Evolutionary conservation across 1,140 invertebrate genomes (phyloP).

Genomic region (Polypedilum vanderplanki): DNA sequence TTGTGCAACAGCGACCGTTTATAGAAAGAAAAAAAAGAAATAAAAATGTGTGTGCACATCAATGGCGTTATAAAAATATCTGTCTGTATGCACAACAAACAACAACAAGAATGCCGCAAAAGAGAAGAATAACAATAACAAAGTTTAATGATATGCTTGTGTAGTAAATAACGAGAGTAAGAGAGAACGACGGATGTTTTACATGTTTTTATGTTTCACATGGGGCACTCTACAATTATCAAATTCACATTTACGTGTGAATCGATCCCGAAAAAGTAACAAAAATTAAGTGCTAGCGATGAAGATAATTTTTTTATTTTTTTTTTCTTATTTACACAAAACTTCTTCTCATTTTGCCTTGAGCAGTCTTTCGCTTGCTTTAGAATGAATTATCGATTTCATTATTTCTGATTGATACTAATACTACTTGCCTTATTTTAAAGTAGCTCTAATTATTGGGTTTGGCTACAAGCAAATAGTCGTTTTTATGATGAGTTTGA

Average conservation of each 20-base stretch:
- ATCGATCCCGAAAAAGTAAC: background rate
- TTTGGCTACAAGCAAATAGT: too few relatives aligned
- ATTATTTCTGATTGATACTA: too few relatives aligned
- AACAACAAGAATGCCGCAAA: background rate
- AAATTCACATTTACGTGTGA: conserved; percentile 18
- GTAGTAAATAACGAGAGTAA: background rate
- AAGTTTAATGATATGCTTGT: conserved; percentile 14
- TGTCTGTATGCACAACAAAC: background rate
- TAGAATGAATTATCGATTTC: too few relatives aligned
- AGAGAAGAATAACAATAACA: background rate
- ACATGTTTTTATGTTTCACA: background rate
- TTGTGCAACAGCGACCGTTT: background rate
- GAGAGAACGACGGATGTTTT: background rate
- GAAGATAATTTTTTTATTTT: too few relatives aligned
- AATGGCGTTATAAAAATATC: conserved; percentile 3
- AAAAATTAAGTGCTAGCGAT: too few relatives aligned
- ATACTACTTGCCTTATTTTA: too few relatives aligned
- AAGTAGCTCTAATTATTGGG: too few relatives aligned
- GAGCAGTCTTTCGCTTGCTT: too few relatives aligned
- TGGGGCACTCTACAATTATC: background rate
- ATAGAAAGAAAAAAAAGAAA: background rate
- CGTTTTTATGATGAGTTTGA: too few relatives aligned
- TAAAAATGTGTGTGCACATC: background rate
- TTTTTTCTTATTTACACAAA: too few relatives aligned
- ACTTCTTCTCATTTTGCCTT: too few relatives aligned